Base-by-base conservation (phyloP, 2,797 vertebrate species). In the Chelidonichthys spinosus region DNA sequence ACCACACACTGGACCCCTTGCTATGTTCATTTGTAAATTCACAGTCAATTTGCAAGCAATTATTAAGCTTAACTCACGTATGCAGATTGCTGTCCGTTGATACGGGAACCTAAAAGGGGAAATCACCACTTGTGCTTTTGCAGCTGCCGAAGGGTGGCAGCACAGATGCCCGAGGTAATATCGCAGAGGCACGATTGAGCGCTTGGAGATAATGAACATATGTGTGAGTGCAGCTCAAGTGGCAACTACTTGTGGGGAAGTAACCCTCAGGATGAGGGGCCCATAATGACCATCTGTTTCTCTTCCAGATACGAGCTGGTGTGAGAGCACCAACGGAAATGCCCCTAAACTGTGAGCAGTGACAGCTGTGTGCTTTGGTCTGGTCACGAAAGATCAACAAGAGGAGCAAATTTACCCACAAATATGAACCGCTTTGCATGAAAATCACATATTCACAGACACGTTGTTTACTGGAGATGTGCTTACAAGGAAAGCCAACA, bases 151-250 rank as follows among this genome's bases (percentile, higher is more conserved):
- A 72, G 66, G 35, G 3, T 47, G 52, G 68, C 62, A 63, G 64
- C 64, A 36, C 8, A n/a, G 25, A 67, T 74, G 78, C 78, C 79
- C 81, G 72, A 79, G 85, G 84, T 72, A 75, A 74, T 64, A 73
- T 65, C 78, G 66, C 15, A 44, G 60, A 73, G 76, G 63, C 79
- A 81, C 78, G 69, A 67, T 69, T 58, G 79, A 84, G 81, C 58
- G 63, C 73, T 79, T 52, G 65, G 72, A 80, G 78, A 87, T 83
- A 85, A 90, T 88, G 78, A 92, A 89, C 89, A 90, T 87, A 82
- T 89, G 87, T 82, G 63, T 76, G 81, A 84, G 86, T 44, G 82
- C 69, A 55, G 65, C 87, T 85, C 59, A 78, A 90, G 87, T 74
- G 82, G 71, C 66, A 82, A 68, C 70, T 71, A 79, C 85, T 85